Evolutionary conservation across 2,797 vertebrate genomes (phyloP).

Genomic region (Sebastes steindachneri): DNA sequence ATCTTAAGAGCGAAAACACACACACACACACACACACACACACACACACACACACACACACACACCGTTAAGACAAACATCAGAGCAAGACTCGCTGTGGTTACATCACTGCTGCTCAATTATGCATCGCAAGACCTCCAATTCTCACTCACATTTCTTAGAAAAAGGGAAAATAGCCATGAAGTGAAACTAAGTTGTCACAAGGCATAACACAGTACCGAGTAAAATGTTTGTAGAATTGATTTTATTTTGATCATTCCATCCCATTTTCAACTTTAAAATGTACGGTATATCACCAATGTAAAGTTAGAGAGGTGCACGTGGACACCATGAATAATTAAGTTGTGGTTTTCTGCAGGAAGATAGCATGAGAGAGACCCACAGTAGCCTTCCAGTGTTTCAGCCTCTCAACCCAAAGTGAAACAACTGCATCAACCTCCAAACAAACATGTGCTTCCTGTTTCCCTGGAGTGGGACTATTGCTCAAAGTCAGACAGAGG

Average conservation of each 20-base stretch:
- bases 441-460: slow-evolving; percentile 5
- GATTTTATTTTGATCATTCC: neutral
- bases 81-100: slow-evolving; percentile 14
- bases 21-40: neutral
- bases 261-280: neutral
- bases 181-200: slow-evolving; percentile 25
- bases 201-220: neutral
- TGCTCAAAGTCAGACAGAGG: neutral
- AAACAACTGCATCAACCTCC: slow-evolving; percentile 1
- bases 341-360: slow-evolving; percentile 10
- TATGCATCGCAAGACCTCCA: slow-evolving; percentile 54
- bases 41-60: neutral
- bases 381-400: neutral
- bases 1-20: neutral
- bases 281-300: neutral
- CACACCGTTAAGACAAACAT: slow-evolving; percentile 5
- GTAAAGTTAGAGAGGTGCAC: neutral
- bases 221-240: neutral
- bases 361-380: neutral
- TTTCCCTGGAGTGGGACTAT: neutral
- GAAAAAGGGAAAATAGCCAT: slow-evolving; percentile 8
- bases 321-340: slow-evolving; percentile 39
- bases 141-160: slow-evolving; percentile 21
- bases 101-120: slow-evolving; percentile 57
- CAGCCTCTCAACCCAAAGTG: neutral